Base-by-base conservation (phyloP, 2,797 vertebrate genomes). In the Tadarida brasiliensis region DNA sequence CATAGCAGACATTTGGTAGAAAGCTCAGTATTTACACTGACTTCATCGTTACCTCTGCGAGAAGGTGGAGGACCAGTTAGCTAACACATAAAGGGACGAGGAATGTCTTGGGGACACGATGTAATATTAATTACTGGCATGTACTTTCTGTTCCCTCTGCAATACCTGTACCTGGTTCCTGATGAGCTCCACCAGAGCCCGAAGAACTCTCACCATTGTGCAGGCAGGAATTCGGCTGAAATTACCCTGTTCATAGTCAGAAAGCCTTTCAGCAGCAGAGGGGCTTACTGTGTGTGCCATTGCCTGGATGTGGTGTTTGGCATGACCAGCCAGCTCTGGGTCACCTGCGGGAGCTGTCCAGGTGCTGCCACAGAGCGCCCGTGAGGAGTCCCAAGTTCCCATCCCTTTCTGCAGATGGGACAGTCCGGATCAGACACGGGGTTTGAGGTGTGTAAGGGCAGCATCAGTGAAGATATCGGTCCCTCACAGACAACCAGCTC, bases 1-100 rank as follows among this genome's bases (percentile, higher is more conserved):
- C 67, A 54, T 87, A 87, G 51, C 30, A 71, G 49, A 96, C 91
- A 97, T 80, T 54, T 65, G 24, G 19, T 83, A 91, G 67, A 67
- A 80, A 35, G 10, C 65, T 95, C 33, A 28, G 30, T 70, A 16
- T 33, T 96, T 87, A 56, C 87, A 86, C 86, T 87, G 89, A 59
- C n/a, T 83, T 84, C 85, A 94, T 89, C 44, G 68, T 68, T 87
- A 70, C 47, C 44, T 96, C 94, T 96, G 61, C 87, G 78, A 89
- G 71, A 78, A 93, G 30, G 49, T 91, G 15, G 57, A 65, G 3
- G 86, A 86, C 67, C 59, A 28, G 57, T 84, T 24, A 65, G 65
- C 56, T 56, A 68, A 77, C 39, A 73, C 68, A 94, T 93, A 95
- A 95, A 96, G 71, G 80, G 59, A 91, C 54, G 26, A 74, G 28